Percentiles rank a stretch among this genome's conserved stretches.
Conservation (phyloP, 2,113 vertebrate species). For the Talpa occidentalis region DNA sequence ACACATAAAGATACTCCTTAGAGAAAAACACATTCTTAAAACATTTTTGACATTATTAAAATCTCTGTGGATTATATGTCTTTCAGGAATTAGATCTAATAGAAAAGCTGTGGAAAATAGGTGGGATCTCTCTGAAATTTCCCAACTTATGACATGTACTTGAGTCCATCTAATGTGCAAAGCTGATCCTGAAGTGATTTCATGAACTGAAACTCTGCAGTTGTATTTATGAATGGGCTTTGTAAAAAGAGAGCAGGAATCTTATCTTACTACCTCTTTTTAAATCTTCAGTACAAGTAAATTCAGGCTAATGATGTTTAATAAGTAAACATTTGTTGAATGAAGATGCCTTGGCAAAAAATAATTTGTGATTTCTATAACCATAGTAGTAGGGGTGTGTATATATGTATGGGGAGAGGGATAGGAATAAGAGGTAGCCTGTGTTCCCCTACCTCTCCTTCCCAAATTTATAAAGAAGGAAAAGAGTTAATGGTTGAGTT, state of each 20-base stretch:
- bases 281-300: not conserved
- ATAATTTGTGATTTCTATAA: not conserved
- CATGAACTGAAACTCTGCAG: not conserved
- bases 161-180: not conserved
- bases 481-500: not conserved
- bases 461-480: not conserved
- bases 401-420: not conserved
- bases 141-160: not conserved
- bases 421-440: not conserved
- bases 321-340: slow-evolving; percentile 3
- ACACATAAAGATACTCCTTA: not conserved
- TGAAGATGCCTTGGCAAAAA: not conserved
- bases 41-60: not conserved
- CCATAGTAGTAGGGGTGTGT: not conserved
- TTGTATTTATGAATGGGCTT: not conserved
- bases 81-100: not conserved
- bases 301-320: not conserved
- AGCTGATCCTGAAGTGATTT: not conserved
- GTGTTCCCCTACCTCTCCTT: not conserved
- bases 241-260: not conserved
- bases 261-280: not conserved
- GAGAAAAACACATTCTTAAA: not conserved
- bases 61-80: not conserved
- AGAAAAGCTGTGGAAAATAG: not conserved
- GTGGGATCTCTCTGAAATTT: not conserved